Evolutionary conservation across 2,888 invertebrate species (phyloP).

Genomic region (Adineta ricciae): DNA sequence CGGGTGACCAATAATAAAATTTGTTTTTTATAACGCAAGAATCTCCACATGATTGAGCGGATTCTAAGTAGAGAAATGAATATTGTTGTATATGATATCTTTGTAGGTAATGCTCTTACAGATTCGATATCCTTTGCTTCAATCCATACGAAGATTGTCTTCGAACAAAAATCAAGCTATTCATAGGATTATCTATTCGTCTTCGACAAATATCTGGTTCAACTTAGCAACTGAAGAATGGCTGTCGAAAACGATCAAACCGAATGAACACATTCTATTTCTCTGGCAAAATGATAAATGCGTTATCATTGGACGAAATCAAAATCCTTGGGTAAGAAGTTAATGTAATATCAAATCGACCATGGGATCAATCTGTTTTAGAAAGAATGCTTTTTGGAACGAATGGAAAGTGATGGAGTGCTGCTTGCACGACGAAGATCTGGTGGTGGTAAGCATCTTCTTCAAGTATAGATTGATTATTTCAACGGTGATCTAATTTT

Average conservation of each 20-base stretch:
- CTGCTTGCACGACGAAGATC: background rate
- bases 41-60: no score
- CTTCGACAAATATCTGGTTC: background rate
- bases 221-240: constrained; percentile 17
- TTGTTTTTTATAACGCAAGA: background rate
- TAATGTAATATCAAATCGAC: background rate
- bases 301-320: constrained; percentile 13
- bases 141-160: background rate
- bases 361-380: background rate
- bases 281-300: constrained; percentile 17
- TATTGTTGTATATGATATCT: no score
- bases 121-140: background rate
- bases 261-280: constrained; percentile 16
- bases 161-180: background rate
- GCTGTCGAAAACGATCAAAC: background rate
- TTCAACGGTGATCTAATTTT: background rate
- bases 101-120: background rate
- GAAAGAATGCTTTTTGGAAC: constrained; percentile 12
- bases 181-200: background rate
- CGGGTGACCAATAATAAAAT: no score
- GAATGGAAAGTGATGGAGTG: background rate
- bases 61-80: no score
- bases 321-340: constrained; percentile 3
- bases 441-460: background rate
- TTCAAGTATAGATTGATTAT: no score